A percentile compares a stretch with the other conserved stretches of the same genome.
Conservation (phyloP, 2,113 vertebrate genomes). For the Nannobrachium achirus region DNA sequence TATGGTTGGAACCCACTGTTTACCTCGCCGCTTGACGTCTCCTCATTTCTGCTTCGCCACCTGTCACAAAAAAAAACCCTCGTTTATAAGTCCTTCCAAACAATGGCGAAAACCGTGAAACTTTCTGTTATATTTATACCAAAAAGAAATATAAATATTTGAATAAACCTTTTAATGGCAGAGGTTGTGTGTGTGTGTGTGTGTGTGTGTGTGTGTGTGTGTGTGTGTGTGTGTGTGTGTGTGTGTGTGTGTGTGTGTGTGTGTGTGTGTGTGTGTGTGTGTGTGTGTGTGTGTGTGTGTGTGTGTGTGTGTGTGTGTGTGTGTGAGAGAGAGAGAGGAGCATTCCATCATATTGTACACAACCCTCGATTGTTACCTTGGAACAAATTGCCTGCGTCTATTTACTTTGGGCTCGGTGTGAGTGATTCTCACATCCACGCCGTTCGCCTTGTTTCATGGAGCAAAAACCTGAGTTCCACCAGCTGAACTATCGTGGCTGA, state of each 20-base stretch:
- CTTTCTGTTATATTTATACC: conserved; percentile 78
- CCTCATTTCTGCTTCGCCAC: conserved; percentile 61
- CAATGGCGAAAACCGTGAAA: conserved; percentile 72
- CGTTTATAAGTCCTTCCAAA: conserved; percentile 75
- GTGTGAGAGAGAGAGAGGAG: conserved; percentile 16
- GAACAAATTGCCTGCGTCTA: conserved; percentile 60
- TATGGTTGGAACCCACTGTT: conserved; percentile 63
- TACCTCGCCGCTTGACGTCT: conserved; percentile 52
- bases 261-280: conserved; percentile 12
- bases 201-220: not conserved
- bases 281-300: not conserved
- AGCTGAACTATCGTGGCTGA: conserved; percentile 70
- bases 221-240: not conserved
- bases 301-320: not conserved
- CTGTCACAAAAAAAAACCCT: conserved; percentile 61
- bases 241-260: not conserved
- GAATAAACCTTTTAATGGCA: conserved; percentile 70
- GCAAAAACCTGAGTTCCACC: conserved; percentile 70
- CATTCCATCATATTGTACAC: conserved; percentile 74
- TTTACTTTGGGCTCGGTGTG: conserved; percentile 74
- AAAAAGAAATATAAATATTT: conserved; percentile 82
- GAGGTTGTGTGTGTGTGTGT: conserved; percentile 20
- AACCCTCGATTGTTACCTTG: conserved; percentile 80
- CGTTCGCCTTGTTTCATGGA: conserved; percentile 68
- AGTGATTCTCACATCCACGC: conserved; percentile 63